Evolutionary conservation across 2,888 invertebrate genomes (phyloP).

Genomic region (Octonoba sinensis): DNA sequence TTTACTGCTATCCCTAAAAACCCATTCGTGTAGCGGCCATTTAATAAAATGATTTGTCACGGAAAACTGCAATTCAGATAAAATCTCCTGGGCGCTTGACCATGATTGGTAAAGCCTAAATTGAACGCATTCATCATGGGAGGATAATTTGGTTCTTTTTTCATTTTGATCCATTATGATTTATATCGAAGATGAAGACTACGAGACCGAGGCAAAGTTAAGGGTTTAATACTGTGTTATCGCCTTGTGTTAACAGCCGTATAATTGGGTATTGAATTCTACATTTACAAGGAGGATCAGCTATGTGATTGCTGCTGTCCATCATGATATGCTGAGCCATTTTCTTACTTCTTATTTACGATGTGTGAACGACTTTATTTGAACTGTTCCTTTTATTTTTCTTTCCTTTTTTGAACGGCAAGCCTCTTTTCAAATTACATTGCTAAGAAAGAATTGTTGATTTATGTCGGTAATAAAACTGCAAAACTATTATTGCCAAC

Average conservation of each 20-base stretch:
- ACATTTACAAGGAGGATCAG: no score
- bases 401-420: no score
- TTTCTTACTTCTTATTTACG: no score
- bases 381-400: no score
- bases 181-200: conserved; percentile 17
- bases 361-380: no score
- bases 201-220: conserved; percentile 2
- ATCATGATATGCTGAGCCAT: no score
- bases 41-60: conserved; percentile 49
- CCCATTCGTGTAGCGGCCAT: conserved; percentile 38
- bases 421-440: no score
- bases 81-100: conserved; percentile 11
- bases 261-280: conserved; percentile 30
- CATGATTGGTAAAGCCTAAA: conserved; percentile 20
- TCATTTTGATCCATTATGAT: conserved; percentile 34
- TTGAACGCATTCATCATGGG: conserved; percentile 23
- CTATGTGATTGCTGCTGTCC: no score
- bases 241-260: neutral
- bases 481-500: no score
- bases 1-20: conserved; percentile 2
- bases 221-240: conserved; percentile 20
- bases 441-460: no score
- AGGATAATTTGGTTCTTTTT: neutral
- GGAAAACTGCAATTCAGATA: conserved; percentile 11
- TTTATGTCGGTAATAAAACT: no score